phyloP scores from a whole-genome alignment of 2,113 vertebrate genomes.

The Sebastes schlegelii region DNA sequence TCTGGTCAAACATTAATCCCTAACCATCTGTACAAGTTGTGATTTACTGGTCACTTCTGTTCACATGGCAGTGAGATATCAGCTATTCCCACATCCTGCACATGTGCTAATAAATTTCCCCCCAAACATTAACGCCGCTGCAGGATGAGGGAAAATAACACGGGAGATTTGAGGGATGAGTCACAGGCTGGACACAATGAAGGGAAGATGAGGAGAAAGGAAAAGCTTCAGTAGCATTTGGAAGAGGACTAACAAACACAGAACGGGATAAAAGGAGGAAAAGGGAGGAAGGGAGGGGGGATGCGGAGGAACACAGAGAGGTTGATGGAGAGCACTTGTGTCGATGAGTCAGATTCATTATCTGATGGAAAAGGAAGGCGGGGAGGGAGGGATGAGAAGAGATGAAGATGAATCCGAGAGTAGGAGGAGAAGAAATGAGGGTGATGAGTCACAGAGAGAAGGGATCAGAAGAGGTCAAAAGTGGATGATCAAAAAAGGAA shows the following conservation, averaged over 20 bases:
- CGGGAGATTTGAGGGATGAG: conserved; percentile 41
- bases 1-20: neutral
- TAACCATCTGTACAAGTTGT: conserved; percentile 25
- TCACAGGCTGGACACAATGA: conserved; percentile 41
- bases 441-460: conserved; percentile 48
- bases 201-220: conserved; percentile 20
- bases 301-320: neutral
- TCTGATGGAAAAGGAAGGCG: conserved; percentile 25
- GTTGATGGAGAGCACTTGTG: conserved; percentile 31
- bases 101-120: conserved; percentile 26
- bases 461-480: conserved; percentile 5
- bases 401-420: conserved; percentile 4
- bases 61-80: conserved; percentile 4
- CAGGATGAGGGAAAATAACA: conserved; percentile 13
- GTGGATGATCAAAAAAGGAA: neutral
- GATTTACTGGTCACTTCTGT: conserved; percentile 32
- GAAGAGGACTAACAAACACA: neutral
- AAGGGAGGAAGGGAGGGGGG: neutral
- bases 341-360: conserved; percentile 57
- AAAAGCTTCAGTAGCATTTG: conserved; percentile 14
- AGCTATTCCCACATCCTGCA: conserved; percentile 32
- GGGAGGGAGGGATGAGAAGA: neutral
- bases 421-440: conserved; percentile 17
- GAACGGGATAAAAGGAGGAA: neutral
- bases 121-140: neutral